Base-by-base conservation (phyloP, 2,797 vertebrate species). In the Chelon labrosus region DNA sequence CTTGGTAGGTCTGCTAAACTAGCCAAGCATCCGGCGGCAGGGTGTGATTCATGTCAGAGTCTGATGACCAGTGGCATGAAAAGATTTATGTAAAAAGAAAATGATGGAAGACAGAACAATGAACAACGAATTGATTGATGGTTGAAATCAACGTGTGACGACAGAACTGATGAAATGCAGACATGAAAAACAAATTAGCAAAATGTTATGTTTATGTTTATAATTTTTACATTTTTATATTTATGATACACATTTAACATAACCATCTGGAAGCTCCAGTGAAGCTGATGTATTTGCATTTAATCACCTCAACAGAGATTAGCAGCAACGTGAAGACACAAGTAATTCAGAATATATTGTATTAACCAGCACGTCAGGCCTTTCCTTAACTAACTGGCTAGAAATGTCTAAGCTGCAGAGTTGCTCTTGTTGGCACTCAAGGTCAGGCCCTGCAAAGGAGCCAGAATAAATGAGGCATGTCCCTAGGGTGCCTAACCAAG, bases 401-500 rank as follows among this genome's bases (percentile, higher is more conserved):
- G 66, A 88, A 88, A 88, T 70, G 54, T 87, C 77, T 60, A 41
- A 77, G 73, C 72, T 72, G 71, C 63, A 50, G 27, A 44, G 22
- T 70, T 62, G 62, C 67, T 84, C 63, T 51, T 60, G 75, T 88
- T 77, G 66, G 69, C 76, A 65, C 69, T 88, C 77, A 91, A 91
- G 89, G 89, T 92, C 88, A 88, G 78, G 77, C 53, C 64, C 70
- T 66, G 69, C 83, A 75, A 72, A 85, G 65, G 64, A 82, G 82
- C 46, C 46, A 55, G 83, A 80, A 81, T 89, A 90, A 87, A 85
- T 91, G 85, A 91, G 80, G 72, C 85, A 61, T 88, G 76, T 91
- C 89, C 84, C 85, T 7, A 27, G 80, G 81, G 80, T 73, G 73
- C 55, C 60, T 49, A 52, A 60, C 65, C 10, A 3, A 75, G 75